phyloP scores from a whole-genome alignment of 2,113 vertebrate species.

The Formicarius rufipectus region DNA sequence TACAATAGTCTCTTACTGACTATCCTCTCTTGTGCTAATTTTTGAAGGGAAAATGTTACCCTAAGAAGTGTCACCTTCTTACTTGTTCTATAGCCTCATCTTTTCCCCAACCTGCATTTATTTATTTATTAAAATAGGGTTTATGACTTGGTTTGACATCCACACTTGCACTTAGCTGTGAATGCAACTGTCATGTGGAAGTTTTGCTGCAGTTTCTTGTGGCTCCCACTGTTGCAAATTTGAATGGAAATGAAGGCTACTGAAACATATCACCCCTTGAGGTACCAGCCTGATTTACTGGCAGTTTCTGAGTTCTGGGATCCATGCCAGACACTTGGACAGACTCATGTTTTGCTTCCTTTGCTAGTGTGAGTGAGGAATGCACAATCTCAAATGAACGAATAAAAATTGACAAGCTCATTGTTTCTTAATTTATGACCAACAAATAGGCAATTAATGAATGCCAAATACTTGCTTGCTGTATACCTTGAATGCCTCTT shows the following conservation, averaged over 20 bases:
- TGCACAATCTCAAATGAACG: neutral
- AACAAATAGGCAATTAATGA: neutral
- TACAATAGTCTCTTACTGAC: neutral
- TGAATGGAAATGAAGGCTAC: neutral
- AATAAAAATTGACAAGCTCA: neutral
- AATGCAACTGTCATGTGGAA: neutral
- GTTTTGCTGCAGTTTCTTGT: neutral
- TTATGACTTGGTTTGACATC: neutral
- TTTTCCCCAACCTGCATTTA: neutral
- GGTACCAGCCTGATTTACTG: slow-evolving; percentile 22
- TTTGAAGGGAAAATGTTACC: neutral
- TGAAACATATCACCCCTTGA: neutral
- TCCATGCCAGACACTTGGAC: neutral
- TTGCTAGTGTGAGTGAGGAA: neutral
- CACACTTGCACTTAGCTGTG: too few species aligned
- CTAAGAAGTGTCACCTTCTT: neutral
- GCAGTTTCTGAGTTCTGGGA: neutral
- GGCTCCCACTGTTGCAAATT: neutral
- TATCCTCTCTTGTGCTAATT: neutral
- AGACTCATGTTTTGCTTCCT: neutral
- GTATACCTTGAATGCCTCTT: neutral
- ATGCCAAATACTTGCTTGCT: neutral
- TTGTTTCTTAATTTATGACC: slow-evolving; percentile 27
- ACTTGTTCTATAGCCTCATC: neutral
- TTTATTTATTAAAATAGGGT: neutral